Base-by-base conservation (phyloP, 2,888 invertebrate species). In the Caradrina kadenii region DNA sequence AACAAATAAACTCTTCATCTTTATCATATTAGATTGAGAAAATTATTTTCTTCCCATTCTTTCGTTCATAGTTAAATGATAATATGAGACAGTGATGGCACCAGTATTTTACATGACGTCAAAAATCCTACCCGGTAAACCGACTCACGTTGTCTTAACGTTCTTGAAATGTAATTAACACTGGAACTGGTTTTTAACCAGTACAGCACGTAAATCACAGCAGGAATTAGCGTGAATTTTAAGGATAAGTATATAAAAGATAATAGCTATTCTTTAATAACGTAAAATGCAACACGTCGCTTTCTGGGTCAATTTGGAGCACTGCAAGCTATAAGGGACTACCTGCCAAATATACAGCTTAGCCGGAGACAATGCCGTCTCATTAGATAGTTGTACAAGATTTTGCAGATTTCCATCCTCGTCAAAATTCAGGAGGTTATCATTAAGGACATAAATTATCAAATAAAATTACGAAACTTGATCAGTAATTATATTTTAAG, bases 201-300 rank as follows among this genome's bases (percentile, higher is more conserved):
- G 58, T 64, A 61, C 56, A 48, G 22, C n/a, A 11, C 17, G 54
- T 59, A 13, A 42, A 48, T 55, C 0, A 15, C 5, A 31, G 17
- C 54, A 56, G 73, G 49, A 73, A 53, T 68, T 67, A 49, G 31
- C 64, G 42, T 62, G 50, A 53, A 10, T 58, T 2, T 26, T 55
- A 2, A 39, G 62, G 78, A 72, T 73, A 62, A 73, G 78, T 77
- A 73, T 42, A 4, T 39, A 39, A 6, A 35, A 21, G 17, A 61
- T 56, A 71, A 55, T 71, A 48, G 48, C 10, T 48, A 6, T 48
- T 71, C 6, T 39, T 55, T 26, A 8, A 13, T 45, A 0, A 13
- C 8, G 2, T 21, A 31, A 52, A 52, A 56, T 50, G 19, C 13
- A 1, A 13, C 39, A 39, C 11, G 19, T 21, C 17, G 17, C 45